These are phyloP conservation scores for Temnothorax longispinosus DNA, from an alignment of 1,140 invertebrate species.

Conservation along the genomic window DNA sequence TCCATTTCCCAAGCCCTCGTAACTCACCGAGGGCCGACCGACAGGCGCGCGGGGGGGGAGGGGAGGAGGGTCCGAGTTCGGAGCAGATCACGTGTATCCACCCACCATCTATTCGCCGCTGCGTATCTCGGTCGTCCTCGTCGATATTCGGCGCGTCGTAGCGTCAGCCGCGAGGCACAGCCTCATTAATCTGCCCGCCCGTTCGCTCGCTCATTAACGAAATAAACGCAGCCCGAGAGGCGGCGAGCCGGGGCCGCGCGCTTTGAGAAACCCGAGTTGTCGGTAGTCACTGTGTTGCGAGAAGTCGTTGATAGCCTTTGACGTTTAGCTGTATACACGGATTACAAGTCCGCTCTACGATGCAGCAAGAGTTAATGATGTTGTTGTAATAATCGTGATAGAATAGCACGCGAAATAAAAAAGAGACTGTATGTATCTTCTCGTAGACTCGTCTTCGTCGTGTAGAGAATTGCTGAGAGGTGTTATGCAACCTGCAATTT, in stretches of 20 bases:
- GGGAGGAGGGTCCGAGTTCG: conserved; percentile 5
- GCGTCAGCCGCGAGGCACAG: conserved; percentile 57
- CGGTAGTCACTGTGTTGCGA: not conserved
- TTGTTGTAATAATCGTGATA: not conserved
- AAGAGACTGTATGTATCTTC: not conserved
- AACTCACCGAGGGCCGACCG: conserved; percentile 13
- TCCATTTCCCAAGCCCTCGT: conserved; percentile 55
- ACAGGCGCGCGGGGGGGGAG: not conserved
- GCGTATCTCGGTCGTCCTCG: conserved; percentile 58
- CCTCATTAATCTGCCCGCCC: conserved; percentile 65
- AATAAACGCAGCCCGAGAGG: conserved; percentile 62
- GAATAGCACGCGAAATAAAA: not conserved
- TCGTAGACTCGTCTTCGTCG: not conserved
- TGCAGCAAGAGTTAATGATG: conserved; percentile 12
- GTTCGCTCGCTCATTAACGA: conserved; percentile 68
- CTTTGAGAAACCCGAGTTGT: conserved; percentile 62
- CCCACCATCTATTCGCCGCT: not conserved
- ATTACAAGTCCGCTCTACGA: not conserved
- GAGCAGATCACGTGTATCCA: conserved; percentile 42
- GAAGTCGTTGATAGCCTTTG: conserved; percentile 7
- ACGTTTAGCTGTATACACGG: not conserved
- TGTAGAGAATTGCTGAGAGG: not conserved
- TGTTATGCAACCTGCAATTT: not conserved
- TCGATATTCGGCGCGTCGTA: conserved; percentile 63
- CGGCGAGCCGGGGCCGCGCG: not conserved